phyloP scores from a whole-genome alignment of 2,113 vertebrate species.

The Halcyon malimbica region DNA sequence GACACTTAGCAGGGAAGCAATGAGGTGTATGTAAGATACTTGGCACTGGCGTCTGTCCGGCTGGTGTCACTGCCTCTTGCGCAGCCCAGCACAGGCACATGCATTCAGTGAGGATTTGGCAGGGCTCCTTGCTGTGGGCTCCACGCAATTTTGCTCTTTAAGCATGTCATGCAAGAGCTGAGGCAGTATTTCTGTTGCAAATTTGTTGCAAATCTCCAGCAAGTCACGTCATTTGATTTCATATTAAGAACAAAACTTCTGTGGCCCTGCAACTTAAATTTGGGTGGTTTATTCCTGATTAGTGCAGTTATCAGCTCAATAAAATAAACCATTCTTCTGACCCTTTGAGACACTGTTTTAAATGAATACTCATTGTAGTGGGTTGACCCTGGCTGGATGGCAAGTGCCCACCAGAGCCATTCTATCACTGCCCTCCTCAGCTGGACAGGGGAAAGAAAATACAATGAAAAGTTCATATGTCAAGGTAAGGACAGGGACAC shows the following conservation, averaged over 20 bases:
- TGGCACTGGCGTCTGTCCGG: fast-evolving
- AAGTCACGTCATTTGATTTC: not conserved
- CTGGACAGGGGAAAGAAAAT: not conserved
- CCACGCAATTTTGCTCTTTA: fast-evolving
- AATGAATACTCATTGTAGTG: not conserved
- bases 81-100: not conserved
- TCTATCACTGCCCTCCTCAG: not conserved
- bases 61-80: fast-evolving
- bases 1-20: not conserved
- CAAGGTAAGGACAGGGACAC: not conserved
- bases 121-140: not conserved
- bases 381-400: not conserved
- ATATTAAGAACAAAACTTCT: not conserved
- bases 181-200: not conserved
- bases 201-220: not conserved
- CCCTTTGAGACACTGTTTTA: not conserved
- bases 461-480: not conserved
- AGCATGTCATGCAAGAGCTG: not conserved
- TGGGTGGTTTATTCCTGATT: not conserved
- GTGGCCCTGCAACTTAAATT: not conserved
- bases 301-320: not conserved
- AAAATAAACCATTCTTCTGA: not conserved
- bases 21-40: not conserved
- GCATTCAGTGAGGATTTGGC: fast-evolving
- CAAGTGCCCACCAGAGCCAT: not conserved